A percentile compares a stretch with the other conserved stretches of the same genome.
phyloP scores from a whole-genome alignment of 2,797 vertebrate species.

The Tapirus indicus region DNA sequence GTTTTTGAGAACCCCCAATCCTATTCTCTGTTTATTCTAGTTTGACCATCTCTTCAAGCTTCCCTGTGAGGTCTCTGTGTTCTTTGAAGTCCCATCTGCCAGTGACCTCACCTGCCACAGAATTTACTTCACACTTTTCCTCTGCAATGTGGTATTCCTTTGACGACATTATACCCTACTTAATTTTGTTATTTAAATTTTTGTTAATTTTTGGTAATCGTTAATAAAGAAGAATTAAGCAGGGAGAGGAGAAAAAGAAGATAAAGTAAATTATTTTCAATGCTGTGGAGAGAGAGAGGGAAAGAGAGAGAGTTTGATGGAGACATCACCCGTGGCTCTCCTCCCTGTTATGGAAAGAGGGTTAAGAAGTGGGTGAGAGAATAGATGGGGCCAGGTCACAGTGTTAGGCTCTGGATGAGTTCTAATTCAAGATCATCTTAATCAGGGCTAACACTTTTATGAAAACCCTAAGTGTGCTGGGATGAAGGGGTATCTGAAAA shows the following conservation, averaged over 20 bases:
- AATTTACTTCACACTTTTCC: not conserved
- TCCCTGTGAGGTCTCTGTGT: not conserved
- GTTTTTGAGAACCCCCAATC: not conserved
- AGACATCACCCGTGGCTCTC: not conserved
- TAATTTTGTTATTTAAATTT: conserved; percentile 1
- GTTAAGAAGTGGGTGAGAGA: not conserved
- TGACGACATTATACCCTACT: not conserved
- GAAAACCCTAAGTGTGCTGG: not conserved
- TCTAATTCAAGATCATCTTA: not conserved
- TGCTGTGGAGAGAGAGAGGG: not conserved
- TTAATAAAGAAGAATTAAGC: not conserved
- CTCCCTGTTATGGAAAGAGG: not conserved
- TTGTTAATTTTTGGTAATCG: not conserved
- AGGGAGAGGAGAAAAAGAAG: not conserved
- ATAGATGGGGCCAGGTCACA: not conserved
- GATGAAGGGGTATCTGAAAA: not conserved
- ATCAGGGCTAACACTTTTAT: not conserved
- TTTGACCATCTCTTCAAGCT: not conserved
- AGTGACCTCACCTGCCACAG: not conserved
- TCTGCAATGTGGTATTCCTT: not conserved
- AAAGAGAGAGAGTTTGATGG: not conserved
- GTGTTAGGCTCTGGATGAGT: not conserved
- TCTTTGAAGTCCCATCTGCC: not conserved
- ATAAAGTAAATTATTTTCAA: not conserved
- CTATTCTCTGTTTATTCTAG: not conserved